Percentiles rank a stretch among this genome's conserved stretches.
Conservation (phyloP, 1,140 invertebrate species). For the Brachionus paranguensis region DNA sequence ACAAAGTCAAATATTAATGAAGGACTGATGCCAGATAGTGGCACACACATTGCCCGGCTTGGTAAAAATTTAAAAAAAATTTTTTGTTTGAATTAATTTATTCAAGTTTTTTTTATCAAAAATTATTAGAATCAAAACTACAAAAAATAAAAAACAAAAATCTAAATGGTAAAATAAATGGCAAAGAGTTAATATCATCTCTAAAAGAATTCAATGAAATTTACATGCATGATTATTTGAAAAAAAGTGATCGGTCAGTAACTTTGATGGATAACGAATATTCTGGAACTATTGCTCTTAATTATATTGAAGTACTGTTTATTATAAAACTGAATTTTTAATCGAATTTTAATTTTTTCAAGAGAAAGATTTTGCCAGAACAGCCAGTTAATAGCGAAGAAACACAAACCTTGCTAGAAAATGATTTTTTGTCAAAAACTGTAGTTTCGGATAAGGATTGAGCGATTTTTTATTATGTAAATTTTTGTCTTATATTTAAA, state of each 20-base stretch:
- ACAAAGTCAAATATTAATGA: not conserved
- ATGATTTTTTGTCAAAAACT: not conserved
- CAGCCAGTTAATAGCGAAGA: not conserved
- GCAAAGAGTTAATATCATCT: not conserved
- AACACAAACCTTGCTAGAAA: not conserved
- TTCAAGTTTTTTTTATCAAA: not conserved
- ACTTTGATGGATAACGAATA: not conserved
- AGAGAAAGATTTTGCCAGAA: constrained; percentile 16
- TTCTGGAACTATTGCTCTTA: not conserved
- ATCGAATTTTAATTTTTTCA: not conserved
- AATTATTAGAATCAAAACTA: not conserved
- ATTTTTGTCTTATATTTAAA: not conserved
- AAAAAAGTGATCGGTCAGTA: not conserved
- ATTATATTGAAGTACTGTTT: not conserved
- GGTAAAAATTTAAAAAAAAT: not conserved
- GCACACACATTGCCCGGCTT: not conserved
- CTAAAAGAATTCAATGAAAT: constrained; percentile 13
- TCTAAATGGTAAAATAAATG: not conserved
- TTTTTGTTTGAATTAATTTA: not conserved
- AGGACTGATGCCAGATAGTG: constrained; percentile 7
- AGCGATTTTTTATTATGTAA: not conserved
- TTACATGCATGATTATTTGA: constrained; percentile 25
- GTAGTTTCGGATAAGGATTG: not conserved
- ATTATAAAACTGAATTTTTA: not conserved
- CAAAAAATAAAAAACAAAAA: not conserved